Conservation (phyloP, 1,140 invertebrate species). For the Drosophila takahashii region DNA sequence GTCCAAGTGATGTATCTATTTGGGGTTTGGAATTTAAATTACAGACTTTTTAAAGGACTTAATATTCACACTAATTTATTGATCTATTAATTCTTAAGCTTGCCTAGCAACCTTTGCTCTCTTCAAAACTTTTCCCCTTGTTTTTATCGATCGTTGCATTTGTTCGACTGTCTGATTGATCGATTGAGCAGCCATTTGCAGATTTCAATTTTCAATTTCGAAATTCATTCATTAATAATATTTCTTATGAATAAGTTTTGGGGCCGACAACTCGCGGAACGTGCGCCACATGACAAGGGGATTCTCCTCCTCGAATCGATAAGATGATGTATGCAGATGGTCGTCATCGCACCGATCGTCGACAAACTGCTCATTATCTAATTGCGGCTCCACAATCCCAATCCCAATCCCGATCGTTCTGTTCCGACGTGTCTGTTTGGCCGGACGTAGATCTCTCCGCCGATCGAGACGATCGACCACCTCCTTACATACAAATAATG, state of each 20-base stretch:
- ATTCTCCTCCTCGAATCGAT: constrained; percentile 14
- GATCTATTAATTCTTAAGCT: background rate
- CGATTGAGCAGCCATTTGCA: constrained; percentile 23
- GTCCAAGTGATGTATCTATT: background rate
- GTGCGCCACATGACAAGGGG: constrained; percentile 31
- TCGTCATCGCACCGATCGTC: constrained; percentile 1
- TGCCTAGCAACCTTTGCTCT: constrained; percentile 1
- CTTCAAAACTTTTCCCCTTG: background rate
- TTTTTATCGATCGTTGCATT: constrained; percentile 8
- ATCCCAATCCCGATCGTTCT: constrained; percentile 6
- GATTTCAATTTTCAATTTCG: background rate
- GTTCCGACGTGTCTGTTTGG: constrained; percentile 13
- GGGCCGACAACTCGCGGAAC: constrained; percentile 17
- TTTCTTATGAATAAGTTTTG: background rate
- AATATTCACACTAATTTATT: background rate
- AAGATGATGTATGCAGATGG: too few species aligned
- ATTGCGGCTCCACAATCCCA: constrained; percentile 25
- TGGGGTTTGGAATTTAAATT: constrained; percentile 1
- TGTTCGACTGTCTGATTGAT: constrained; percentile 19
- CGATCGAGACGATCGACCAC: constrained; percentile 25
- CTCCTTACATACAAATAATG: constrained; percentile 34
- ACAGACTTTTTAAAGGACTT: background rate
- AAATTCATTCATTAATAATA: constrained; percentile 29
- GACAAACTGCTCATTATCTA: constrained; percentile 53
- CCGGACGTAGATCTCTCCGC: constrained; percentile 46